phyloP scores from a whole-genome alignment of 2,888 invertebrate genomes.

The Lepetodrilus schrolli region DNA sequence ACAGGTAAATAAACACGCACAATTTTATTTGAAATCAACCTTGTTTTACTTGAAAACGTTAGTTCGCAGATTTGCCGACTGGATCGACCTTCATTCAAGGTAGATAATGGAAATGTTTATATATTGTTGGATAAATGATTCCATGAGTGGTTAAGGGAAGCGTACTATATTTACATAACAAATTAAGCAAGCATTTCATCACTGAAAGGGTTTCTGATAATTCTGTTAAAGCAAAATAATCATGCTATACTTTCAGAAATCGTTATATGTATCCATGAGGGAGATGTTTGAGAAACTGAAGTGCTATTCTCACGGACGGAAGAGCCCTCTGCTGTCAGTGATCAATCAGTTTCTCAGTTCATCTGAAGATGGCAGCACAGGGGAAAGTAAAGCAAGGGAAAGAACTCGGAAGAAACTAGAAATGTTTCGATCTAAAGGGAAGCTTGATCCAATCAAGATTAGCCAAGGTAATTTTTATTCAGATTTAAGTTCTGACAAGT shows the following conservation, averaged over 20 bases:
- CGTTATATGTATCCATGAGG: conserved; percentile 41
- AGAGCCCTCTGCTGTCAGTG: conserved; percentile 51
- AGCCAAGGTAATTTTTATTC: conserved; percentile 31
- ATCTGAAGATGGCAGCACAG: neutral
- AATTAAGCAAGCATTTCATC: no score
- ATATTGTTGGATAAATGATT: no score
- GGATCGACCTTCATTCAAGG: no score
- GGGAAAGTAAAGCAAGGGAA: neutral
- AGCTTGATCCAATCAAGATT: conserved; percentile 12
- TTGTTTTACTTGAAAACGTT: neutral
- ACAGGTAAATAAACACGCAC: conserved; percentile 43
- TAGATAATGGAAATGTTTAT: no score
- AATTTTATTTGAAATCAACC: neutral
- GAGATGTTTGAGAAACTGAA: conserved; percentile 50
- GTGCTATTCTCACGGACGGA: conserved; percentile 44
- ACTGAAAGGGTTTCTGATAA: no score
- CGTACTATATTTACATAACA: no score
- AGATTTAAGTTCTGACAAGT: no score
- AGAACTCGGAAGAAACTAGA: conserved; percentile 23
- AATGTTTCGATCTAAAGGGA: conserved; percentile 21
- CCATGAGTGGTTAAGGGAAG: no score
- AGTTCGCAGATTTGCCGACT: no score
- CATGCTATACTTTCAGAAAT: conserved; percentile 35
- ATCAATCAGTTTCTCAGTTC: conserved; percentile 52
- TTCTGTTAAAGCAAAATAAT: no score